Percentiles rank a stretch among this genome's conserved stretches.
Evolutionary conservation across 2,113 vertebrate species (phyloP).

Genomic region (Heloderma charlesbogerti): DNA sequence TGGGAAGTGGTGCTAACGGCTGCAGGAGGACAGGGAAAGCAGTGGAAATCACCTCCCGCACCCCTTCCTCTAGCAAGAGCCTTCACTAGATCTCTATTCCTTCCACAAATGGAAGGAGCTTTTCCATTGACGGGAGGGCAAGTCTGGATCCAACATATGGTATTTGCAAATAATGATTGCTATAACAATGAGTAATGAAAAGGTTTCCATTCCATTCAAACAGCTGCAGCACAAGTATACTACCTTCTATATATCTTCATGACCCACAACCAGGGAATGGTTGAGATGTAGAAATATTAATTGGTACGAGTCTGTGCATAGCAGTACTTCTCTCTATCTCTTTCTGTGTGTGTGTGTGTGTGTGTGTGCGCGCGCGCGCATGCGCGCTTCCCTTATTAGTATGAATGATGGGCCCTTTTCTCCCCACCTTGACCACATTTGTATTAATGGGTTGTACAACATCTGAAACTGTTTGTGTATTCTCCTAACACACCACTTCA

Average conservation of each 20-base stretch:
- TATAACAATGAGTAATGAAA: background rate
- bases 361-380: too few species aligned
- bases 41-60: too few species aligned
- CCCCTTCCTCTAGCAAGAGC: too few species aligned
- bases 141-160: background rate
- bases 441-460: background rate
- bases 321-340: background rate
- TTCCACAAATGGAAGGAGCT: background rate
- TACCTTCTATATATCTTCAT: background rate
- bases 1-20: too few species aligned
- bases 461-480: constrained; percentile 16
- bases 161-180: background rate
- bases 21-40: too few species aligned
- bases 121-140: background rate
- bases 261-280: background rate
- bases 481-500: background rate
- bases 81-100: background rate
- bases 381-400: background rate
- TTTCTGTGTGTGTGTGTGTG: background rate
- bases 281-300: background rate
- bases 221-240: background rate
- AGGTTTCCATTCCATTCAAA: too few species aligned
- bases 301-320: background rate
- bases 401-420: background rate
- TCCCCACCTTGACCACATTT: background rate